These are phyloP conservation scores for Syngnathus rostellatus DNA, from an alignment of 2,797 vertebrate genomes.

Conservation along the genomic window DNA sequence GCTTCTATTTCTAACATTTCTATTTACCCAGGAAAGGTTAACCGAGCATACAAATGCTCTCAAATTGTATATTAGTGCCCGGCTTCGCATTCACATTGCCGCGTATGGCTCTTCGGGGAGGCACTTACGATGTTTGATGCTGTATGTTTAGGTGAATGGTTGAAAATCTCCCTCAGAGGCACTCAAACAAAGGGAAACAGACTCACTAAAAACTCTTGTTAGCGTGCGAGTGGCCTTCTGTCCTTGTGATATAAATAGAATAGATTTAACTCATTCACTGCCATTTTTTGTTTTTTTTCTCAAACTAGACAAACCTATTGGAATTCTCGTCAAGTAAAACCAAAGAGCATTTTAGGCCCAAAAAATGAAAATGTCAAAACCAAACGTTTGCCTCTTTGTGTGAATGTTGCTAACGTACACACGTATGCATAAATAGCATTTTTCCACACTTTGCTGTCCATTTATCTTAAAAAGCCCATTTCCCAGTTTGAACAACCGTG, in stretches of 20 bases:
- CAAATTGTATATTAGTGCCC: conserved; percentile 14
- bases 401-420: conserved; percentile 12
- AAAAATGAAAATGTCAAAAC: no score
- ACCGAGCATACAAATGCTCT: conserved; percentile 25
- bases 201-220: not conserved
- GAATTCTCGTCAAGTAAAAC: no score
- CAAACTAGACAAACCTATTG: no score
- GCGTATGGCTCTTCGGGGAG: conserved; percentile 31
- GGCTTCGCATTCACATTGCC: conserved; percentile 31
- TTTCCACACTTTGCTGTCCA: not conserved
- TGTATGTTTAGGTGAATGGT: conserved; percentile 2
- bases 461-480: conserved; percentile 17
- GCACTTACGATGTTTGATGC: conserved; percentile 11
- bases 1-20: conserved; percentile 34
- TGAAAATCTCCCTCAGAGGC: not conserved
- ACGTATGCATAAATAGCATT: conserved; percentile 8
- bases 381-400: not conserved
- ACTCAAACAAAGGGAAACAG: not conserved
- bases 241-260: not conserved
- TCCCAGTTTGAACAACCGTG: conserved; percentile 26
- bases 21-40: conserved; percentile 43
- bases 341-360: no score
- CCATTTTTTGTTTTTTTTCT: no score
- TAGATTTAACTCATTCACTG: no score
- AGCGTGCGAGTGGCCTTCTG: not conserved